Conservation (phyloP, 2,797 vertebrate species). For the Salmo trutta region DNA sequence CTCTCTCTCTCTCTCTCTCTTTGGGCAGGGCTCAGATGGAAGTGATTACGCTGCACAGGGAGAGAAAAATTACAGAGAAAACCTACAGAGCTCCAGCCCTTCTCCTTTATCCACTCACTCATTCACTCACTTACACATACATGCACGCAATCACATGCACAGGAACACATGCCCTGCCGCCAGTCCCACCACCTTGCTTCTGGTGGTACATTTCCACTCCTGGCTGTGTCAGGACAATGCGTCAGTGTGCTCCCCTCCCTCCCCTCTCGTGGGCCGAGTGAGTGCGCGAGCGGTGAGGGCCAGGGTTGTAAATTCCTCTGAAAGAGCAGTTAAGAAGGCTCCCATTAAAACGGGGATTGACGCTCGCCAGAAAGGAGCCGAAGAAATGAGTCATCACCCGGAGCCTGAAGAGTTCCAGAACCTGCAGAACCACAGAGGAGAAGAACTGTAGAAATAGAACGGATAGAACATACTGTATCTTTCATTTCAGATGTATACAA, state of each 20-base stretch:
- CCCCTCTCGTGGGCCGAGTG: slow-evolving; percentile 34
- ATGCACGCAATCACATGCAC: slow-evolving; percentile 22
- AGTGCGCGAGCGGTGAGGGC: slow-evolving; percentile 45
- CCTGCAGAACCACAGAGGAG: slow-evolving; percentile 39
- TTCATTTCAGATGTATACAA: background rate
- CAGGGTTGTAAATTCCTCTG: slow-evolving; percentile 75
- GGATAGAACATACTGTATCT: slow-evolving; percentile 14
- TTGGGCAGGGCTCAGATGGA: slow-evolving; percentile 75
- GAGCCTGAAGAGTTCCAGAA: slow-evolving; percentile 45
- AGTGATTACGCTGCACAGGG: slow-evolving; percentile 69
- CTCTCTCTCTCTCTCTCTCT: slow-evolving; percentile 51
- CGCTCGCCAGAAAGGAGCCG: slow-evolving; percentile 70
- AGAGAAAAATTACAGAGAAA: slow-evolving; percentile 77
- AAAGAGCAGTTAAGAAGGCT: slow-evolving; percentile 70
- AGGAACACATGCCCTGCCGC: slow-evolving; percentile 8
- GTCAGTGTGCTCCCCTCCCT: slow-evolving; percentile 57
- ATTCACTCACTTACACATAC: slow-evolving; percentile 23
- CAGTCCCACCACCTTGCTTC: slow-evolving; percentile 57
- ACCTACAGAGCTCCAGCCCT: slow-evolving; percentile 63
- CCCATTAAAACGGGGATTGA: slow-evolving; percentile 61
- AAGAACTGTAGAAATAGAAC: slow-evolving; percentile 28
- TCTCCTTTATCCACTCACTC: slow-evolving; percentile 47
- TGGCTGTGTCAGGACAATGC: slow-evolving; percentile 60
- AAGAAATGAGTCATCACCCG: slow-evolving; percentile 62
- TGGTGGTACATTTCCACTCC: slow-evolving; percentile 66